Conservation (phyloP, 2,113 vertebrate genomes). For the Leucosticte australis region DNA sequence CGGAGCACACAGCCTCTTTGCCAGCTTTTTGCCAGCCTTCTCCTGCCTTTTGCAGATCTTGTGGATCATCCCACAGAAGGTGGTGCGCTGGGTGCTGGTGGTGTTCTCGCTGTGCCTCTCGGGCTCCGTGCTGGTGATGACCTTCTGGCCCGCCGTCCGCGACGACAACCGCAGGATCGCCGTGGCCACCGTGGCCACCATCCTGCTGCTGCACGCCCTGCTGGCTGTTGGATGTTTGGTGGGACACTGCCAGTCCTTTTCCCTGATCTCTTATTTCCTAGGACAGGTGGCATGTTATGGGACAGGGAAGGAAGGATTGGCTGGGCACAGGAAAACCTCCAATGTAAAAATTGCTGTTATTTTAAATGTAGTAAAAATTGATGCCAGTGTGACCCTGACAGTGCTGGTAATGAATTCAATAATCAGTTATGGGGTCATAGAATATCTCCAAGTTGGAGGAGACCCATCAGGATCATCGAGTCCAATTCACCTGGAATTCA, state of each 20-base stretch:
- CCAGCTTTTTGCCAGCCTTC: not conserved
- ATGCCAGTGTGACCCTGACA: not conserved
- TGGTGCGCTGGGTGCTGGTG: conserved; percentile 87
- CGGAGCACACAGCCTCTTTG: not conserved
- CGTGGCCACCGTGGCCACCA: conserved; percentile 71
- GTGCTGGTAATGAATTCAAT: not conserved
- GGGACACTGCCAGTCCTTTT: conserved; percentile 9
- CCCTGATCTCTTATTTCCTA: not conserved
- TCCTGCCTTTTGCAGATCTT: conserved; percentile 76
- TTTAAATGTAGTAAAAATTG: not conserved
- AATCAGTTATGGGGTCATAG: not conserved
- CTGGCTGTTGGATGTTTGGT: conserved; percentile 93
- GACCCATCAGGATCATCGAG: not conserved
- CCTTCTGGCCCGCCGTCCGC: conserved; percentile 93
- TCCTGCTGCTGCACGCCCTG: conserved; percentile 85
- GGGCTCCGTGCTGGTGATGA: conserved; percentile 89
- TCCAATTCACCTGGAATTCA: not conserved
- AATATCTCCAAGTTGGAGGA: not conserved
- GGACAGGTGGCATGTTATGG: fast-evolving
- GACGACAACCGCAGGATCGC: conserved; percentile 87
- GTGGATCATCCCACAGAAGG: conserved; percentile 86
- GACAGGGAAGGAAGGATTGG: not conserved
- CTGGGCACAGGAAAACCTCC: not conserved
- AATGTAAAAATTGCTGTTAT: not conserved
- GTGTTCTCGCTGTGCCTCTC: conserved; percentile 87